These are phyloP conservation scores for Bucorvus abyssinicus DNA, from an alignment of 2,797 vertebrate species.

Conservation along the genomic window DNA sequence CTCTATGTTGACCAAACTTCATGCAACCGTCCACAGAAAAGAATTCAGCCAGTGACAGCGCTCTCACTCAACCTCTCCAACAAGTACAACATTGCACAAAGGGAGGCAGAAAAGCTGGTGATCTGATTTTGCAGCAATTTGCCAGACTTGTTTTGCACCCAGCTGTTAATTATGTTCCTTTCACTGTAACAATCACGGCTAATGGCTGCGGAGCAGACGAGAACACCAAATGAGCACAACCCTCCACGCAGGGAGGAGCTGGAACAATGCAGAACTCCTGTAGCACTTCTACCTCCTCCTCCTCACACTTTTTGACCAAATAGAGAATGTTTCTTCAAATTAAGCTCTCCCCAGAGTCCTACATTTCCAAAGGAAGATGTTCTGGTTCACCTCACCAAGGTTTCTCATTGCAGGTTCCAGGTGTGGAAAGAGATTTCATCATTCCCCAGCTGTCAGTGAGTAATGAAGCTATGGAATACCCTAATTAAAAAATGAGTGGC, in stretches of 20 bases:
- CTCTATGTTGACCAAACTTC: neutral
- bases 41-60: neutral
- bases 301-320: conserved; percentile 50
- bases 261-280: conserved; percentile 43
- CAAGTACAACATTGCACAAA: neutral
- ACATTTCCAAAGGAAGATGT: conserved; percentile 41
- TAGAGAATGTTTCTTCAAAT: conserved; percentile 43
- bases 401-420: conserved; percentile 22
- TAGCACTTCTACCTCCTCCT: conserved; percentile 5
- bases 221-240: conserved; percentile 60
- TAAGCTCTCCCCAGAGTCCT: conserved; percentile 33
- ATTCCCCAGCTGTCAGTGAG: neutral
- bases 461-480: conserved; percentile 7
- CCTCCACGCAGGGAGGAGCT: neutral
- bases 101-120: conserved; percentile 39
- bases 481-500: conserved; percentile 27
- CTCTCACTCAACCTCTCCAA: neutral
- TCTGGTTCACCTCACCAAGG: neutral
- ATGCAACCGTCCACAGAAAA: neutral
- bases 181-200: conserved; percentile 71
- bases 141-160: conserved; percentile 71
- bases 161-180: conserved; percentile 75
- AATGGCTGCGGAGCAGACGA: conserved; percentile 64
- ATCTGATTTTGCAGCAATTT: conserved; percentile 69
- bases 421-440: neutral